These are phyloP conservation scores for Prenolepis imparis DNA, from an alignment of 2,888 invertebrate genomes.

Conservation along the genomic window DNA sequence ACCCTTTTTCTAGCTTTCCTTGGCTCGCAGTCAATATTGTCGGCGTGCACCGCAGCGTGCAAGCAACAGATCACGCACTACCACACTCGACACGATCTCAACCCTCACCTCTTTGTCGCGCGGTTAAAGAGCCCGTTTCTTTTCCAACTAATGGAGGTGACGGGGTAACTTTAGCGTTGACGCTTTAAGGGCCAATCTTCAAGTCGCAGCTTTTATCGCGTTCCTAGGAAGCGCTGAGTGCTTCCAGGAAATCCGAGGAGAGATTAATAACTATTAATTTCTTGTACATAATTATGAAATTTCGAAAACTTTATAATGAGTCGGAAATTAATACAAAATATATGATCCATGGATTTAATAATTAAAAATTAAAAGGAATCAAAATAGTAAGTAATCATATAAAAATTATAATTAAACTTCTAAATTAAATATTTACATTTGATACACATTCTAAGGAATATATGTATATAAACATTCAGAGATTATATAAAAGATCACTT, in stretches of 20 bases:
- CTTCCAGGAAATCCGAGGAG: slow-evolving; percentile 47
- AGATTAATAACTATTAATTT: slow-evolving; percentile 25
- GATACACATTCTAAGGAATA: background rate
- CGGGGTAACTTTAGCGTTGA: slow-evolving; percentile 47
- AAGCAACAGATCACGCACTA: slow-evolving; percentile 83
- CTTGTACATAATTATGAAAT: slow-evolving; percentile 18
- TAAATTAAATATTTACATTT: background rate
- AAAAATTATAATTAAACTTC: background rate
- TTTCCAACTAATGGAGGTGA: slow-evolving; percentile 54
- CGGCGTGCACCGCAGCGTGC: slow-evolving; percentile 77
- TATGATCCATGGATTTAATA: background rate
- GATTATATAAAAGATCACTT: background rate
- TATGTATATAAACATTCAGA: background rate
- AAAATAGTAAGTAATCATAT: background rate
- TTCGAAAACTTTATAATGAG: background rate
- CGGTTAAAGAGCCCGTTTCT: slow-evolving; percentile 52
- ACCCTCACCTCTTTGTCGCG: slow-evolving; percentile 69
- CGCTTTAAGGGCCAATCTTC: slow-evolving; percentile 54
- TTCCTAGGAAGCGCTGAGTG: slow-evolving; percentile 37
- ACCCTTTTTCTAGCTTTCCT: slow-evolving; percentile 77
- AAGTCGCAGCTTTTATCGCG: slow-evolving; percentile 40
- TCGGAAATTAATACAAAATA: background rate
- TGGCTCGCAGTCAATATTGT: slow-evolving; percentile 83
- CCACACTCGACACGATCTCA: slow-evolving; percentile 66
- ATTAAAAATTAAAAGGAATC: background rate